Base-by-base conservation (phyloP, 2,797 vertebrate species). In the Tenualosa ilisha region DNA sequence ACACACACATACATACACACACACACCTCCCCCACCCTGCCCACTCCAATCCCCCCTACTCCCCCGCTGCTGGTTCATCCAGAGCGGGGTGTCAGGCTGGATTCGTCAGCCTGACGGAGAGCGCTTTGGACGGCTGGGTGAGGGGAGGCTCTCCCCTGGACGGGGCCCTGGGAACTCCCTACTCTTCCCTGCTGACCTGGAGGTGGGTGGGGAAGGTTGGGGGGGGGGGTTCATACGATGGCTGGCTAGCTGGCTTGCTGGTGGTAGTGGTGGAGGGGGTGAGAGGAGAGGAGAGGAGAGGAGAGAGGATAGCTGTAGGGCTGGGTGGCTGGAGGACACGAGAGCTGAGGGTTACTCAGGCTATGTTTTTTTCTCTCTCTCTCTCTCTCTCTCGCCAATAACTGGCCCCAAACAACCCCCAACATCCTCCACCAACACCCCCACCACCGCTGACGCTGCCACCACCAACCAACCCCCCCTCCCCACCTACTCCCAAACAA, bases 71-170 rank as follows among this genome's bases (percentile, higher is more conserved):
- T 46, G 91, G 93, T 92, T 95, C 94, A 93, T 94, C 94, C 93
- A 93, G 95, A 94, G 94, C 92, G 3, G 91, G 89, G 91, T 96
- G 96, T 96, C 96, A 95, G 93, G 86, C 89, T 90, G 22, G 92
- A 96, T 96, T 94, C 93, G 94, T 96, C 96, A 96, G 92, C 91
- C 90, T 96, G 95, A 96, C 90, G 92, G 93, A 95, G 94, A 96
- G 92, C 92, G 93, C 91, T 96, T 95, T 91, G 90, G 95, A 95
- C 95, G 91, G 95, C 92, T 93, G 93, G 91, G 91, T 90, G 91
- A 85, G 93, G 94, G 94, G 93, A 94, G 95, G 93, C 93, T 94
- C 94, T 95, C 93, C 93, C 92, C 91, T 94, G 92, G 93, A 94
- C 65, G 89, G 89, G 92, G 90, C 91, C 91, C 92, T 91, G 91